phyloP scores from a whole-genome alignment of 2,888 invertebrate genomes.

The Conops quadrifasciatus region DNA sequence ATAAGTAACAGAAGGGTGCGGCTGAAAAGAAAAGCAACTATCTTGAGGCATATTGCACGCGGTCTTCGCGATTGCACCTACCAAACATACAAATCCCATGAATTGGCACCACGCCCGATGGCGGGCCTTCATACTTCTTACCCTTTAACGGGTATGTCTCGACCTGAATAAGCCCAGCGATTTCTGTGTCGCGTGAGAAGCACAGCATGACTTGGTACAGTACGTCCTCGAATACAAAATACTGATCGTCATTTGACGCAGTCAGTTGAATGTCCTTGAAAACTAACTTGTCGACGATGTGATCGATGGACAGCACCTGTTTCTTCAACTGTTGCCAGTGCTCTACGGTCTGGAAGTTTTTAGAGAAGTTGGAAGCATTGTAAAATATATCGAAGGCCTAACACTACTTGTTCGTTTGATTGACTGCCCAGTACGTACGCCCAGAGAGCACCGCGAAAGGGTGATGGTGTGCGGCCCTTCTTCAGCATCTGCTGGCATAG shows the following conservation, averaged over 20 bases:
- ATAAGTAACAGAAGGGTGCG: slow-evolving; percentile 93
- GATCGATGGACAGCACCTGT: slow-evolving; percentile 85
- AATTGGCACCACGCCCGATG: slow-evolving; percentile 94
- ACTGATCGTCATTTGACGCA: slow-evolving; percentile 96
- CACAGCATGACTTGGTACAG: slow-evolving; percentile 92
- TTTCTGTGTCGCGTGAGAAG: slow-evolving; percentile 87
- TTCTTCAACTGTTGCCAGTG: slow-evolving; percentile 84
- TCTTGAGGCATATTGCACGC: not conserved
- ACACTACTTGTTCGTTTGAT: slow-evolving; percentile 72
- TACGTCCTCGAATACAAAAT: slow-evolving; percentile 96
- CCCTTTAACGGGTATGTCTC: slow-evolving; percentile 62
- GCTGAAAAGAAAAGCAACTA: slow-evolving; percentile 70
- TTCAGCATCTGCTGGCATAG: slow-evolving; percentile 91
- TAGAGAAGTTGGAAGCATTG: not conserved
- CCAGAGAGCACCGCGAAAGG: slow-evolving; percentile 86
- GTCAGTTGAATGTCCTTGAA: slow-evolving; percentile 96
- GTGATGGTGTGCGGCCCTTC: slow-evolving; percentile 64
- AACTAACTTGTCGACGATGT: slow-evolving; percentile 92
- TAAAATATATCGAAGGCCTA: not conserved
- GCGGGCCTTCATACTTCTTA: slow-evolving; percentile 71
- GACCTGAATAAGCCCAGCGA: slow-evolving; percentile 76
- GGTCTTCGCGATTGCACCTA: slow-evolving; percentile 63
- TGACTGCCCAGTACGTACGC: slow-evolving; percentile 84
- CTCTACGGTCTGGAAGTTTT: slow-evolving; percentile 69
- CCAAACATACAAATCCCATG: slow-evolving; percentile 98